Evolutionary conservation across 2,797 vertebrate species (phyloP).

Genomic region (Telmatherina bonti): DNA sequence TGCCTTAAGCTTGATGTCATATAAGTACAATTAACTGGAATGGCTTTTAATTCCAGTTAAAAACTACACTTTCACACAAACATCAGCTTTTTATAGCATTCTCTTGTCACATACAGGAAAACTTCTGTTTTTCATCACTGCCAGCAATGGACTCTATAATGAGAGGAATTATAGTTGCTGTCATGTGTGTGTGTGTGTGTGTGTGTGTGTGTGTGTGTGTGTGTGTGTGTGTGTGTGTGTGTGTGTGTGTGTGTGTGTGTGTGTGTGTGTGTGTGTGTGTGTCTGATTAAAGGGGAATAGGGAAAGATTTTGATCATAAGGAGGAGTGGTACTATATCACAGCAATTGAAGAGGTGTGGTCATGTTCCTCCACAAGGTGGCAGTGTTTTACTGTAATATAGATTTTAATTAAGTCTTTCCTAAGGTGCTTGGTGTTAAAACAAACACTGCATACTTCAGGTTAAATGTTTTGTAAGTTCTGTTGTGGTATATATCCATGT

Average conservation of each 20-base stretch:
- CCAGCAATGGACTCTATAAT: constrained; percentile 25
- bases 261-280: constrained; percentile 43
- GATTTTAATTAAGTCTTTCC: constrained; percentile 23
- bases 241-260: constrained; percentile 40
- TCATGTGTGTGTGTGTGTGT: constrained; percentile 44
- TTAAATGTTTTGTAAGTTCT: constrained; percentile 33
- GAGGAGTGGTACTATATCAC: constrained; percentile 50
- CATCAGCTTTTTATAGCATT: constrained; percentile 3
- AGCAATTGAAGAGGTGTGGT: background rate
- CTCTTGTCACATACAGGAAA: background rate
- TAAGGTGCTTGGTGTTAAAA: constrained; percentile 57
- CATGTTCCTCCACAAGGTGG: constrained; percentile 66
- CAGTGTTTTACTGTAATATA: constrained; percentile 58
- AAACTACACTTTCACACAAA: background rate
- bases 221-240: constrained; percentile 40
- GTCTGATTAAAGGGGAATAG: constrained; percentile 38
- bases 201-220: constrained; percentile 43
- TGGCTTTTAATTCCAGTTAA: constrained; percentile 34
- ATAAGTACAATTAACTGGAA: constrained; percentile 38
- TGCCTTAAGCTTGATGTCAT: constrained; percentile 70
- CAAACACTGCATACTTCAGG: constrained; percentile 57
- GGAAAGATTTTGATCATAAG: constrained; percentile 31
- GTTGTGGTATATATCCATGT: background rate
- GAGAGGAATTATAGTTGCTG: constrained; percentile 7
- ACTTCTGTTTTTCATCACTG: constrained; percentile 28